Evolutionary conservation across 2,888 invertebrate genomes (phyloP), one percentile per base, ranked within the genome.

Genomic region (Laspeyria flexula): DNA sequence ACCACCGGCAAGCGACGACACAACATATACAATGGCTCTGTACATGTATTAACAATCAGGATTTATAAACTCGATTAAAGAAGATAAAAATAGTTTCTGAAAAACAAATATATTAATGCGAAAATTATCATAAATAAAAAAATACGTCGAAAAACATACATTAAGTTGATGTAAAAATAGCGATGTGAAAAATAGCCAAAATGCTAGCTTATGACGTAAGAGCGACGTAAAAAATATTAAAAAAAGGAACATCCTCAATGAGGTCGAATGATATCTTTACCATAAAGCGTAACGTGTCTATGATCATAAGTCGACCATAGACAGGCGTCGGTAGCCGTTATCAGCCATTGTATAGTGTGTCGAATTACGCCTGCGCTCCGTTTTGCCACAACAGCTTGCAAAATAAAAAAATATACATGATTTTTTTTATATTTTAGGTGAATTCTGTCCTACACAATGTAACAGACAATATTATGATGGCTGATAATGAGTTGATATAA

Each of bases 281-380:
- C 88, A 81, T 79, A 62, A 55, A 69, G 64, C 56, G 61, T 51
- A 46, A 54, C 64, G 56, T 54, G 69, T 80, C 75, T 81, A 71
- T 76, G 75, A 73, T 85, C 80, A 86, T 75, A 86, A 78, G 60
- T 85, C 81, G 75, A 83, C 85, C 85, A 86, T 79, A 77, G 86
- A 74, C 77, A 88, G 71, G 30, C 78, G 81, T 69, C 81, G 81
- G 78, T 87, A 86, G 71, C 71, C 73, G 62, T 76, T 76, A 73
- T 81, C 86, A 78, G 85, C 86, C 85, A 86, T 84, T 81, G 88
- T 86, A 86, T 84, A 82, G 76, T 85, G 85, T 76, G 83, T 86
- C 80, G 80, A 71, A 75, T 74, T 82, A 83, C 77, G 80, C 74
- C 83, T 76, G 67, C 77, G 77, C 57, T 81, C 83, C 83, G 70